Evolutionary conservation across 1,140 invertebrate genomes (phyloP).

Genomic region (Drosophila sturtevanti): DNA sequence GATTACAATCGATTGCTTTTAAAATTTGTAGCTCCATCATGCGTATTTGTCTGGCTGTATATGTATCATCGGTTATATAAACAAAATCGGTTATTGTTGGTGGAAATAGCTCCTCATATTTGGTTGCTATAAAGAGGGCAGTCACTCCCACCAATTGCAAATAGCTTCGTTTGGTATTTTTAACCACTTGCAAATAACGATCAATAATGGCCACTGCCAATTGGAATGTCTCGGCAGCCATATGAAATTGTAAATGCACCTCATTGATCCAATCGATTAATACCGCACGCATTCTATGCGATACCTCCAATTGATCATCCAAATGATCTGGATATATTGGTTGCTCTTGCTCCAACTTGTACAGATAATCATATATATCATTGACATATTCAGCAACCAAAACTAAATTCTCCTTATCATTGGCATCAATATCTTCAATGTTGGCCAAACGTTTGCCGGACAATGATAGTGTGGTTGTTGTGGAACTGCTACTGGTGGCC

Average conservation of each 20-base stretch:
- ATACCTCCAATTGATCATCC: conserved; percentile 84
- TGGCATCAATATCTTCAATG: conserved; percentile 88
- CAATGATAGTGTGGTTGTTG: conserved; percentile 17
- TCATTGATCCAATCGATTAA: conserved; percentile 97
- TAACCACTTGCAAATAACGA: conserved; percentile 92
- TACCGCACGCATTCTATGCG: conserved; percentile 93
- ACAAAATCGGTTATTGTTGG: conserved; percentile 95
- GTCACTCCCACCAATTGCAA: conserved; percentile 96
- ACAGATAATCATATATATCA: conserved; percentile 91
- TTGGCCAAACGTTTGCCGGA: conserved; percentile 47
- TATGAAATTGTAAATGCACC: conserved; percentile 93
- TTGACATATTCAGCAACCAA: conserved; percentile 91
- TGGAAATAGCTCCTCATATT: conserved; percentile 97
- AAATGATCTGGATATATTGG: conserved; percentile 86
- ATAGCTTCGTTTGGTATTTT: conserved; percentile 84
- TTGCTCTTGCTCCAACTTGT: conserved; percentile 86
- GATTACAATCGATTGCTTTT: conserved; percentile 89
- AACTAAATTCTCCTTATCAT: conserved; percentile 88
- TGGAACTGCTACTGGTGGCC: neutral
- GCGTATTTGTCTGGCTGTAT: conserved; percentile 90
- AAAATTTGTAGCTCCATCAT: conserved; percentile 93
- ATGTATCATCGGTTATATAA: conserved; percentile 95
- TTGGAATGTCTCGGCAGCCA: conserved; percentile 96
- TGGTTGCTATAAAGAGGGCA: conserved; percentile 95
- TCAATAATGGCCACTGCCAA: conserved; percentile 95